A percentile compares a stretch with the other conserved stretches of the same genome.
phyloP scores from a whole-genome alignment of 2,888 invertebrate species.

The Barypeithes pellucidus region DNA sequence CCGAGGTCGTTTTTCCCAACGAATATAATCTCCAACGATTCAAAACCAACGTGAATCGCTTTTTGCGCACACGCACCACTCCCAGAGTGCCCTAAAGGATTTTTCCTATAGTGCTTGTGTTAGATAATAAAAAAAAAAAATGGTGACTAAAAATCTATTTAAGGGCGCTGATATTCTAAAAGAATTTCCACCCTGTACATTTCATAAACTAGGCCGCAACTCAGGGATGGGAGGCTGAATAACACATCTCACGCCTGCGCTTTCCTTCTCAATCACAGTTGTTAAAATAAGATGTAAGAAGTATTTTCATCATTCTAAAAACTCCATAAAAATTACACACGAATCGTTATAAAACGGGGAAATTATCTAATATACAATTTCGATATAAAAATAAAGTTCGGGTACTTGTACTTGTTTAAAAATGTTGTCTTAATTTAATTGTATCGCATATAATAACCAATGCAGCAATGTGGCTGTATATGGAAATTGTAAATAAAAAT shows the following conservation, averaged over 20 bases:
- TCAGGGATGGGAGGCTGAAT: slow-evolving; percentile 18
- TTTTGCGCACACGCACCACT: too few species aligned
- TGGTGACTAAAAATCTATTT: too few species aligned
- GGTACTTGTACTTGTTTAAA: not conserved
- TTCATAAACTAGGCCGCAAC: slow-evolving; percentile 21
- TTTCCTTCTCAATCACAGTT: slow-evolving; percentile 59
- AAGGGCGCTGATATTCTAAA: not conserved
- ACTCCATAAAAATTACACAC: slow-evolving; percentile 24
- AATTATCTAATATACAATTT: not conserved
- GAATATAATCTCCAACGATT: too few species aligned
- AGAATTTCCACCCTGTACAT: slow-evolving; percentile 6
- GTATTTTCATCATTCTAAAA: slow-evolving; percentile 21
- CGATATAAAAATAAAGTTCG: not conserved
- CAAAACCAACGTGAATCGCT: too few species aligned
- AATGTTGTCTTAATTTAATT: not conserved
- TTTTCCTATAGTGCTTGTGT: too few species aligned
- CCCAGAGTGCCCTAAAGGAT: too few species aligned
- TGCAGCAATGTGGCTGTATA: not conserved
- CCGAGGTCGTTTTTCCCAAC: too few species aligned
- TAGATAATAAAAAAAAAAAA: too few species aligned
- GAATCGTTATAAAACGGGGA: not conserved
- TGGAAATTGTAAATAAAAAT: slow-evolving; percentile 16
- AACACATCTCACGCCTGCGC: slow-evolving; percentile 59
- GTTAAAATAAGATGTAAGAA: slow-evolving; percentile 58
- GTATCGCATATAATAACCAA: not conserved